Evolutionary conservation across 2,797 vertebrate genomes (phyloP).

Genomic region (Artibeus jamaicensis): DNA sequence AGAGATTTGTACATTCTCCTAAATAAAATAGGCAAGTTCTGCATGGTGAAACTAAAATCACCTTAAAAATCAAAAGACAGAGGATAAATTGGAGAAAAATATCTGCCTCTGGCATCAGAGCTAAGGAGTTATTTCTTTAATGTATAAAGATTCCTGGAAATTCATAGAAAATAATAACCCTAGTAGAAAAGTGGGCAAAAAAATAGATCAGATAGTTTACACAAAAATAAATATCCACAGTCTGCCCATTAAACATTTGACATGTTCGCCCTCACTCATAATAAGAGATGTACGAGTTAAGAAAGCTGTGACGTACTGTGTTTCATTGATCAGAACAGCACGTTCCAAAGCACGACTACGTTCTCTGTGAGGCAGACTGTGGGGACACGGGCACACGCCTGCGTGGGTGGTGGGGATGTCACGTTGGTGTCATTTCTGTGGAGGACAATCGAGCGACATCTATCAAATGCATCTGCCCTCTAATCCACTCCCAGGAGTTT

Average conservation of each 20-base stretch:
- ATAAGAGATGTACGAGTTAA: background rate
- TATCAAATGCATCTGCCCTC: background rate
- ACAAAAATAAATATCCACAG: background rate
- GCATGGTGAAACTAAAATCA: background rate
- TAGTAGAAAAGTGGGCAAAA: constrained; percentile 21
- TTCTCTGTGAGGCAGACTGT: background rate
- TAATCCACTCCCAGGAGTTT: background rate
- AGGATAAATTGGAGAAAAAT: background rate
- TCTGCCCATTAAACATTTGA: background rate
- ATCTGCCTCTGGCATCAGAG: background rate
- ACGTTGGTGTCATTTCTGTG: background rate
- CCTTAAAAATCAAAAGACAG: background rate
- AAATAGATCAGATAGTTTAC: background rate
- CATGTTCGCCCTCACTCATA: background rate
- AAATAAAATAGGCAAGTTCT: background rate
- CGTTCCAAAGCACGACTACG: background rate
- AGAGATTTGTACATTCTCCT: background rate
- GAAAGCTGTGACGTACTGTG: background rate
- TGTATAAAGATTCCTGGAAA: background rate
- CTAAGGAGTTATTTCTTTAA: background rate
- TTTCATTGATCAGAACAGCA: background rate
- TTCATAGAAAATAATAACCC: background rate
- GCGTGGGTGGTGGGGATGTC: background rate
- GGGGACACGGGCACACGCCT: background rate
- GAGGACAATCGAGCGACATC: background rate